A percentile compares a stretch with the other conserved stretches of the same genome.
Conservation (phyloP, 2,888 invertebrate genomes). For the Polia nebulosa region DNA sequence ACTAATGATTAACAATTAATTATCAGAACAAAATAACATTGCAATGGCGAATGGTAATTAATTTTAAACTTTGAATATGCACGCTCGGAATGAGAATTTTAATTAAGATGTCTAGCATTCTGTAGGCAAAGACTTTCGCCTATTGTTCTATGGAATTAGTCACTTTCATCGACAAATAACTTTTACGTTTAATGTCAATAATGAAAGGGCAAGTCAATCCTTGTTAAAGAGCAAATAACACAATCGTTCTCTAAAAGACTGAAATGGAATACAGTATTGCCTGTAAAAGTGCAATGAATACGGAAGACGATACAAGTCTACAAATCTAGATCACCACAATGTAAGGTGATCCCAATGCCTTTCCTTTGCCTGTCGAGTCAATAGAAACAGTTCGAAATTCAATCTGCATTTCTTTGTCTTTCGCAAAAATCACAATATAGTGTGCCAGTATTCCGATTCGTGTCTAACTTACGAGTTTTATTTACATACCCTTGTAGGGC, state of each 20-base stretch:
- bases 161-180: conserved; percentile 43
- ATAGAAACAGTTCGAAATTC: conserved; percentile 36
- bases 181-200: conserved; percentile 15
- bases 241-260: background rate
- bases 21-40: conserved; percentile 43
- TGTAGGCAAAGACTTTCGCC: conserved; percentile 35
- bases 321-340: background rate
- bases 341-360: background rate
- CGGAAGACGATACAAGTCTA: background rate
- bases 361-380: background rate
- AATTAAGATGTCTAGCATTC: conserved; percentile 39
- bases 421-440: conserved; percentile 32
- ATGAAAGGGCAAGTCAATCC: background rate
- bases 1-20: conserved; percentile 22
- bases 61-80: conserved; percentile 24
- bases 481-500: conserved; percentile 54
- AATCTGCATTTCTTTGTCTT: conserved; percentile 44
- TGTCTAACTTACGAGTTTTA: conserved; percentile 43
- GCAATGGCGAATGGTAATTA: conserved; percentile 32
- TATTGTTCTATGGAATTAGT: conserved; percentile 43
- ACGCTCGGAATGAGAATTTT: conserved; percentile 45
- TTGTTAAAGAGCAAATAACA: background rate
- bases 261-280: background rate
- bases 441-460: conserved; percentile 54
- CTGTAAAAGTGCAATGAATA: background rate